phyloP scores from a whole-genome alignment of 2,113 vertebrate species.

The Cyprinodon variegatus region DNA sequence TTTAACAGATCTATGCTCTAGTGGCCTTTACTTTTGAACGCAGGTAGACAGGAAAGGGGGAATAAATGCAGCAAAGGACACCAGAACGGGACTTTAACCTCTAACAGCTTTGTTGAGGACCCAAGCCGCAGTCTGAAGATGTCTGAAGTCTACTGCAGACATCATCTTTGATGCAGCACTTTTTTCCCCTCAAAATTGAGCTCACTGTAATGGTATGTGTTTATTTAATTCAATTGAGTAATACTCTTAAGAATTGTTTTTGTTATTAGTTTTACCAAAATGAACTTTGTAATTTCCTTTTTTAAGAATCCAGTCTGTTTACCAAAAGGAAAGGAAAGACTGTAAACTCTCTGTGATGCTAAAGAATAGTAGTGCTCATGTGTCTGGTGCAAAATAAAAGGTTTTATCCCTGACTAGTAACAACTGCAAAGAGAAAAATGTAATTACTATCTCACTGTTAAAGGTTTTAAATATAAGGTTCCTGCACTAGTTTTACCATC shows the following conservation, averaged over 20 bases:
- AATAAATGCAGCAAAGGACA: too few species aligned
- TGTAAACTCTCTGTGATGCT: not conserved
- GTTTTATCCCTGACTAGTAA: not conserved
- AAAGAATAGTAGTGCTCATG: constrained; percentile 1
- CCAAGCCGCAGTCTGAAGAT: too few species aligned
- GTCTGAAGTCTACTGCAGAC: too few species aligned
- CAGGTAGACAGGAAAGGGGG: too few species aligned
- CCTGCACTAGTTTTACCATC: not conserved
- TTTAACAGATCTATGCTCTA: too few species aligned
- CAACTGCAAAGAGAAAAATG: not conserved
- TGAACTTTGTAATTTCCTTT: not conserved
- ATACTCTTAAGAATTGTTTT: not conserved
- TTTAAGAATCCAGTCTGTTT: not conserved
- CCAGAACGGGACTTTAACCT: too few species aligned
- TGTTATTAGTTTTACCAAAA: not conserved
- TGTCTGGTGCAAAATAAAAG: not conserved
- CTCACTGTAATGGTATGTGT: not conserved
- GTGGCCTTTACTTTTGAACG: too few species aligned
- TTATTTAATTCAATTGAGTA: not conserved
- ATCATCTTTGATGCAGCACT: not conserved
- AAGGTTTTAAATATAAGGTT: not conserved
- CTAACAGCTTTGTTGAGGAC: too few species aligned
- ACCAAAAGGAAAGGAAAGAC: not conserved
- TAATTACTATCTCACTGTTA: not conserved
- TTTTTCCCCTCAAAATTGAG: not conserved